phyloP scores from a whole-genome alignment of 2,888 invertebrate species.

The Eristalis intricaria region DNA sequence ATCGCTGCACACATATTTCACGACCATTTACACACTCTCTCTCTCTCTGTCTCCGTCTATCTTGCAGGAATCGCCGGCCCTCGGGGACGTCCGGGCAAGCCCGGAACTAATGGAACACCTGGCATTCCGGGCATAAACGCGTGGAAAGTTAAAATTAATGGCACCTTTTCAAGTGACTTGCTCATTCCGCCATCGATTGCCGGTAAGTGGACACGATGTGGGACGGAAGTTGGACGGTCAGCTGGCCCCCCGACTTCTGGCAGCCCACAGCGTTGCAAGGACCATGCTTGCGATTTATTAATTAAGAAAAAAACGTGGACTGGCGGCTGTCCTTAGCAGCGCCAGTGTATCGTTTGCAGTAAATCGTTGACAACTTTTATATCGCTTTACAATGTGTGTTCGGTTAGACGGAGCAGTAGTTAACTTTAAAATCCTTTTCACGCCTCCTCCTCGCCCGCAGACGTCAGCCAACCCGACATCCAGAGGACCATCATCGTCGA shows the following conservation, averaged over 20 bases:
- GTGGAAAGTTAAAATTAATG: constrained; percentile 85
- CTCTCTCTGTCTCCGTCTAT: neutral
- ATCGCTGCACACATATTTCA: neutral
- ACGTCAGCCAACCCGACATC: constrained; percentile 77
- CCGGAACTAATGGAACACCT: constrained; percentile 88
- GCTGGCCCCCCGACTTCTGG: neutral
- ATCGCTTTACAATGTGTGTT: constrained; percentile 53
- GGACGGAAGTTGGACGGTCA: neutral
- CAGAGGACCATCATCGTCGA: constrained; percentile 86
- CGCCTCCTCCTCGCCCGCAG: constrained; percentile 66
- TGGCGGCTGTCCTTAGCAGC: neutral
- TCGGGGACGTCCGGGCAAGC: constrained; percentile 88
- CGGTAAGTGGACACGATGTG: constrained; percentile 81
- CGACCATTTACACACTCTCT: neutral
- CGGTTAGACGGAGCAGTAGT: constrained; percentile 36
- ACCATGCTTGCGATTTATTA: constrained; percentile 59
- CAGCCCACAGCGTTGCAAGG: too few species aligned
- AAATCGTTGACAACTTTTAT: constrained; percentile 61
- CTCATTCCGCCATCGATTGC: constrained; percentile 94
- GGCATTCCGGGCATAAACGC: constrained; percentile 92
- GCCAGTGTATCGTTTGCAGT: constrained; percentile 3
- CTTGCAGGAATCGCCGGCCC: constrained; percentile 83
- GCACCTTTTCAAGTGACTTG: constrained; percentile 84
- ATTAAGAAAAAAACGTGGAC: constrained; percentile 43
- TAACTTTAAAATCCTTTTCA: constrained; percentile 47